Conservation (phyloP, 2,113 vertebrate species). For the Centrocercus urophasianus region DNA sequence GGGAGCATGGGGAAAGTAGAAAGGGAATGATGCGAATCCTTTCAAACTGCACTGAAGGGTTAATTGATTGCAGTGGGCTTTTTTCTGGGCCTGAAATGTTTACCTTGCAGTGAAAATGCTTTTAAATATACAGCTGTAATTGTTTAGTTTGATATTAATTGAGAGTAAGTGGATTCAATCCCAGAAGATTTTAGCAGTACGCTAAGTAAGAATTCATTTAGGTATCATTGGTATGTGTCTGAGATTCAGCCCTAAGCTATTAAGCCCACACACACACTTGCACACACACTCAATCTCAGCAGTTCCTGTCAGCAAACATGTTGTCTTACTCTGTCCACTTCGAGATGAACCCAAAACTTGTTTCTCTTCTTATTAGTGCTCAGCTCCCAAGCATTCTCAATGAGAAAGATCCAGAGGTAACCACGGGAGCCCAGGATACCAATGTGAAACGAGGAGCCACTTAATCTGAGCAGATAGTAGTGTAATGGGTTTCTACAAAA, state of each 20-base stretch:
- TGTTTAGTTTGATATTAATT: slow-evolving; percentile 36
- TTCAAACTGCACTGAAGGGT: not conserved
- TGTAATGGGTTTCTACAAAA: not conserved
- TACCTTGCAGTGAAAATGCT: not conserved
- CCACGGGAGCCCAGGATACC: not conserved
- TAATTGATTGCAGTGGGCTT: slow-evolving; percentile 35
- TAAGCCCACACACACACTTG: rapidly evolving
- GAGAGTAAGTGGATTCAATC: not conserved
- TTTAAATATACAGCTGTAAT: slow-evolving; percentile 18
- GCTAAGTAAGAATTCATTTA: not conserved
- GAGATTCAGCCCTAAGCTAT: not conserved
- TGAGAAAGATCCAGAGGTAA: not conserved
- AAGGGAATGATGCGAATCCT: not conserved
- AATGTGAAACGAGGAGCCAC: not conserved
- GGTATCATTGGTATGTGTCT: not conserved
- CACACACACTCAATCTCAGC: not conserved
- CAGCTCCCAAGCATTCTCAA: not conserved
- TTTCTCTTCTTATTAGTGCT: not conserved
- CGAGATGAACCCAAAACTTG: not conserved
- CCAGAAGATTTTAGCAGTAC: not conserved
- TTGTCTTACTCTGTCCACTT: not conserved
- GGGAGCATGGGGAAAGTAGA: not conserved
- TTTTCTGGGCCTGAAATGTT: not conserved
- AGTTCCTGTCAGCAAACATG: not conserved
- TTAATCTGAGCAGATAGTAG: not conserved